Evolutionary conservation across 2,797 vertebrate genomes (phyloP), one percentile per base, ranked within the genome.

Genomic region (Catostomus latipinnis): DNA sequence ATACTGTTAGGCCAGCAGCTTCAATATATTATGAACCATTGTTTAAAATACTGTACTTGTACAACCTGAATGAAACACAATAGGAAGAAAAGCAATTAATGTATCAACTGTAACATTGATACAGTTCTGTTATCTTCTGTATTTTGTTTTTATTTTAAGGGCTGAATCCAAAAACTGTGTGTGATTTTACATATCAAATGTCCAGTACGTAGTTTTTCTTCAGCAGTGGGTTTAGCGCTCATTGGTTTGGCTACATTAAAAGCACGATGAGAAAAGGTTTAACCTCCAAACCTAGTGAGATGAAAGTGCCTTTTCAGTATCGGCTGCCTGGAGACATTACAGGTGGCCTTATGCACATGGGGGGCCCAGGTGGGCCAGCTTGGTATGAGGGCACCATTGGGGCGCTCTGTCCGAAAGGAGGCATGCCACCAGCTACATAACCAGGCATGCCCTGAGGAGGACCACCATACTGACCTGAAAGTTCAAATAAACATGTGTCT

Each of bases 261-360:
- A 91, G 89, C 89, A 96, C 95, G 94, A 94, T 96, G 96, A 97
- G 95, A 98, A 97, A 98, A 96, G 95, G 95, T 95, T 97, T 96
- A 98, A 97, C 96, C 96, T 96, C 96, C 97, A 98, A 98, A 98
- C 97, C 95, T 97, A 98, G 95, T 97, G 88, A 94, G 91, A 91
- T 91, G 93, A 93, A 88, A 93, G 90, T 93, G 93, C 90, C 90
- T 93, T 92, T 93, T 99, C 97, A 99, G 95, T 98, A 99, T 92
- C 97, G 97, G 92, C 96, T 97, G 78, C 97, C 97, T 80, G 97
- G 97, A 84, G 97, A 98, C 98, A 99, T 99, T 90, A 97, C 97
- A 18, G 97, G 97, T 78, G 97, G 97, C 94, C 97, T 96, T 95
- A 98, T 97, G 92, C 96, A 97, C 96, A 98, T 96, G 48, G 96